These are phyloP conservation scores for Sepiola atlantica DNA, from an alignment of 2,888 invertebrate species.

Conservation along the genomic window DNA sequence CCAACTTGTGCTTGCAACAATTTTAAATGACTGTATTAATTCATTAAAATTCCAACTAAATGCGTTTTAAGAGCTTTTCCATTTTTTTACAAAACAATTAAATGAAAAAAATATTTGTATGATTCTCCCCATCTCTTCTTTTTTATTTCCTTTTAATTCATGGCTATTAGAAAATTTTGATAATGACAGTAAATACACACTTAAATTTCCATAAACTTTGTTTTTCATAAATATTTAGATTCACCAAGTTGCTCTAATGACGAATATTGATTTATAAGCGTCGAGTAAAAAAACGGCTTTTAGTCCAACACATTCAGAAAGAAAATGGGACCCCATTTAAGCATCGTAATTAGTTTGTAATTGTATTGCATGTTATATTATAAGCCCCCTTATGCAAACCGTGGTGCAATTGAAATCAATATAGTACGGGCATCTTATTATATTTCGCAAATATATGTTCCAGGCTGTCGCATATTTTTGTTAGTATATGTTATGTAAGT, in stretches of 20 bases:
- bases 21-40: slow-evolving; percentile 32
- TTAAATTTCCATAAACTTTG: neutral
- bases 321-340: too few species aligned
- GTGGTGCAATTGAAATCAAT: too few species aligned
- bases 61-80: neutral
- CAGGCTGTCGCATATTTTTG: too few species aligned
- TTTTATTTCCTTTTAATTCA: neutral
- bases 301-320: too few species aligned
- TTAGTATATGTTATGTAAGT: too few species aligned
- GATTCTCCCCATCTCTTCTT: neutral
- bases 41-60: slow-evolving; percentile 32
- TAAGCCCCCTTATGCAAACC: too few species aligned
- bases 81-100: neutral
- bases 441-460: too few species aligned
- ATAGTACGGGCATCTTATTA: too few species aligned
- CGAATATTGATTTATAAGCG: neutral
- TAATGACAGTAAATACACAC: neutral
- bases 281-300: too few species aligned
- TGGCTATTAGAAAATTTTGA: neutral
- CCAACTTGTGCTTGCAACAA: neutral
- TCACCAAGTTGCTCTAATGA: neutral
- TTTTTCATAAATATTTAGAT: neutral
- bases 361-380: too few species aligned
- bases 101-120: neutral
- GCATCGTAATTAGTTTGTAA: too few species aligned